Evolutionary conservation across 2,888 invertebrate genomes (phyloP), one percentile per base, ranked within the genome.

Genomic region (Flabesymbios commensalis): DNA sequence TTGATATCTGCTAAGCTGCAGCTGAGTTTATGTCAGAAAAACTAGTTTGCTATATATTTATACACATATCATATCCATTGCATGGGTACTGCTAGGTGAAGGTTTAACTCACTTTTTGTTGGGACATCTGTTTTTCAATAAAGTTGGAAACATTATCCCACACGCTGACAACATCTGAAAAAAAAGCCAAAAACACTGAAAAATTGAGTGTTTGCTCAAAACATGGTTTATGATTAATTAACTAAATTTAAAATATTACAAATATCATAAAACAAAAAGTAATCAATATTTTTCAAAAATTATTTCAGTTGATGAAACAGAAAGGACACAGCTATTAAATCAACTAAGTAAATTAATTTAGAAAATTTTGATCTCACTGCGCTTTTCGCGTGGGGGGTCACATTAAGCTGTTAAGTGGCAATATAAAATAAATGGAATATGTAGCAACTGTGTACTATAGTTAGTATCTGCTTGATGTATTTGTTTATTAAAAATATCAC

Each of bases 141-240:
- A 76, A 81, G 17, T 60, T 64, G 5, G 80, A 78, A 1, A 81
- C 78, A 73, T 74, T 77, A 57, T 80, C 79, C 82, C 82, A 82
- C 3, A 82, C 77, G 63, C 72, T 73, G 41, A 74, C 69, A 53
- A 81, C 75, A 78, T 82, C 82, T 81, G 72, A 42, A 77, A 74
- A 33, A n/a, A 41, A 56, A 31, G 36, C 10, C 17, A 5, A 45
- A 29, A 4, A 43, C 24, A 1, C 7, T n/a, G n/a, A n/a, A n/a
- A n/a, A n/a, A n/a, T n/a, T n/a, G n/a, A n/a, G n/a, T n/a, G n/a
- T n/a, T n/a, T n/a, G n/a, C n/a, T 31, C n/a, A 49, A 57, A 49
- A 14, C 17, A 56, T 10, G 24, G 26, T 54, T 4, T 31, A 19
- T 52, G 7, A 3, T n/a, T n/a, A 4, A 32, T 4, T 19, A 14